Evolutionary conservation across 2,113 vertebrate genomes (phyloP).

Genomic region (Apodemus sylvaticus): DNA sequence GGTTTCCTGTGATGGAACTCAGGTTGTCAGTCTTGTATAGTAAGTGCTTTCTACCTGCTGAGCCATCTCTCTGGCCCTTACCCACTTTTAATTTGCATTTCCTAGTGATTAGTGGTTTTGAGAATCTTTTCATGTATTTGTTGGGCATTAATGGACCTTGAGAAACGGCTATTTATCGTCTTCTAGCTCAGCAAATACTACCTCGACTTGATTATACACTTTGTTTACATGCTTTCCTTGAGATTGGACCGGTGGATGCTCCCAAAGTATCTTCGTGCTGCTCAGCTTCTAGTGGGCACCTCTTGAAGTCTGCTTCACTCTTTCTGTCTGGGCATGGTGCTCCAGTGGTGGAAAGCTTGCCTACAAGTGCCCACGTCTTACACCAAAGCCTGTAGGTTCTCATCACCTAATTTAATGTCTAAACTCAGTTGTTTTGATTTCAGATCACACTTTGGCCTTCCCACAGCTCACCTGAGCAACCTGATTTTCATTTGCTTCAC

Average conservation of each 20-base stretch:
- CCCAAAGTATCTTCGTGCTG: background rate
- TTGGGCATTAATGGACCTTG: background rate
- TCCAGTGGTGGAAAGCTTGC: background rate
- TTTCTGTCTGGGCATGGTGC: background rate
- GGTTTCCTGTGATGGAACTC: background rate
- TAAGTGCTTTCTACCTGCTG: background rate
- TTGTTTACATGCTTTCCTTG: constrained; percentile 18
- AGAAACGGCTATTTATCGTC: background rate
- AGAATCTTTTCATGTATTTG: background rate
- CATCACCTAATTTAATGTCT: background rate
- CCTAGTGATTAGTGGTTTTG: background rate
- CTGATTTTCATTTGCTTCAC: constrained; percentile 23
- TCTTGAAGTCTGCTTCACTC: background rate
- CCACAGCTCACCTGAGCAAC: constrained; percentile 1
- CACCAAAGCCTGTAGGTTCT: background rate
- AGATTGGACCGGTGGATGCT: background rate
- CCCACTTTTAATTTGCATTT: background rate
- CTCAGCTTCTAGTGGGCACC: background rate
- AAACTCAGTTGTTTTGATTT: background rate
- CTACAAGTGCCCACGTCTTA: background rate
- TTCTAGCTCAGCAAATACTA: background rate
- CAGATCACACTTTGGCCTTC: background rate
- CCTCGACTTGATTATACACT: background rate
- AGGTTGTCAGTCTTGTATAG: too few species aligned
- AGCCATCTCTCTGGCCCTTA: background rate